Base-by-base conservation (phyloP, 1,140 invertebrate genomes). In the Drosophila equinoxialis region DNA sequence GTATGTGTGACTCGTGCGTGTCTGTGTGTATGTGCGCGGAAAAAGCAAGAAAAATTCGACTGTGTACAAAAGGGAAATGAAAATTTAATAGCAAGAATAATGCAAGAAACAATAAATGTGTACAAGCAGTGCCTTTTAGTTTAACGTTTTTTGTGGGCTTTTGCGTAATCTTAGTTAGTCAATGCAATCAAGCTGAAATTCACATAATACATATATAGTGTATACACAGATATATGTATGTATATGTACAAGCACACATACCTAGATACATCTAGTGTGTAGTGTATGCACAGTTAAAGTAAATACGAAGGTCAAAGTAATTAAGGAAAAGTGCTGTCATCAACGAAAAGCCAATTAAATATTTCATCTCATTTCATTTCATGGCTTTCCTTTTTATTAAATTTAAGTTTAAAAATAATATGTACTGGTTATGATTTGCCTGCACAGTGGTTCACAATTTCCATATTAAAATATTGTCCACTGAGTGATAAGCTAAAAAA, bases 81-180 rank as follows among this genome's bases (percentile, higher is more conserved):
- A 51, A 51, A 23, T 51, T 51, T 23, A 51, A 51, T 51, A 51
- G 17, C 45, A 51, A 51, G 45, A 51, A 51, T 51, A 51, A 51
- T 51, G 45, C 45, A 23, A 51, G 45, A 51, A 51, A 51, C 17
- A 23, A 23, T 23, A 51, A 51, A 51, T 20, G 17, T 23, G 45
- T 23, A 51, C 17, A 23, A 76, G 41, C 63, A 70, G 74, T 76
- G 74, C 74, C 74, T 76, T 76, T 64, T 70, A 42, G 45, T 60
- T 70, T 70, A 65, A 55, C 58, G 11, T 54, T 64, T 60, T 59
- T 59, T 55, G 39, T 35, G 51, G 41, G 35, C 35, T 35, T 64
- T 69, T 59, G 59, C 65, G 39, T 42, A 63, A 68, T 51, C 37
- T 57, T 42, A 48, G 35, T 26, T 39, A 30, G 35, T 11, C 14